These are phyloP conservation scores for Oncorhynchus clarkii DNA, from an alignment of 2,113 vertebrate species.

Conservation along the genomic window DNA sequence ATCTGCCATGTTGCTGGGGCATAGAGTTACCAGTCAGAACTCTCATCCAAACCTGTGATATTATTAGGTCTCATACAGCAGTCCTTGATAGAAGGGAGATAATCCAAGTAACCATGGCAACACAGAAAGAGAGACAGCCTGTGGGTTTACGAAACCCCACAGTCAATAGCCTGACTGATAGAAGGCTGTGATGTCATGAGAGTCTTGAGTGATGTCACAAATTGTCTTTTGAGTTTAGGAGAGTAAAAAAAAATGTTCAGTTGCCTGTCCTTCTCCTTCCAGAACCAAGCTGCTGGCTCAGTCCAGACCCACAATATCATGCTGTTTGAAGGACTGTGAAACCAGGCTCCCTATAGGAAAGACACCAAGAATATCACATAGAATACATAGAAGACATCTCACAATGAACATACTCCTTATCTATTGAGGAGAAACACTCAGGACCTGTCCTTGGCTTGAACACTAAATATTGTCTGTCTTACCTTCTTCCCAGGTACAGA, in stretches of 20 bases:
- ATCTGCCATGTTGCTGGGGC: too few species aligned
- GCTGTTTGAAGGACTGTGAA: constrained; percentile 71
- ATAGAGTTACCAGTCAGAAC: too few species aligned
- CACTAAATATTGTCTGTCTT: too few species aligned
- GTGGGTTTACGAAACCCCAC: too few species aligned
- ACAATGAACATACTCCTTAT: too few species aligned
- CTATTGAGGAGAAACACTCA: too few species aligned
- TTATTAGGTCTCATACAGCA: not conserved
- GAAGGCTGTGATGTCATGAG: not conserved
- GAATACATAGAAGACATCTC: not conserved
- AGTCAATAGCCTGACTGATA: too few species aligned
- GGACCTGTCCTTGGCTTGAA: too few species aligned
- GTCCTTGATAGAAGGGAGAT: not conserved
- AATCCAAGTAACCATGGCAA: not conserved
- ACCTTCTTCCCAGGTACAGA: too few species aligned
- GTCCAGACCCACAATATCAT: constrained; percentile 75
- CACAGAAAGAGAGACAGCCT: not conserved
- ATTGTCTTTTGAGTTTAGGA: not conserved
- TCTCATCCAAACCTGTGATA: not conserved
- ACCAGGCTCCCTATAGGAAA: constrained; percentile 63
- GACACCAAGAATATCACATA: constrained; percentile 15
- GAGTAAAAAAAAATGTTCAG: not conserved
- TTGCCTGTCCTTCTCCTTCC: constrained; percentile 15
- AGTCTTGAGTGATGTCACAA: not conserved
- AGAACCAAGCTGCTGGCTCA: constrained; percentile 37